phyloP scores from a whole-genome alignment of 2,113 vertebrate genomes.

The Gymnorhina tibicen region DNA sequence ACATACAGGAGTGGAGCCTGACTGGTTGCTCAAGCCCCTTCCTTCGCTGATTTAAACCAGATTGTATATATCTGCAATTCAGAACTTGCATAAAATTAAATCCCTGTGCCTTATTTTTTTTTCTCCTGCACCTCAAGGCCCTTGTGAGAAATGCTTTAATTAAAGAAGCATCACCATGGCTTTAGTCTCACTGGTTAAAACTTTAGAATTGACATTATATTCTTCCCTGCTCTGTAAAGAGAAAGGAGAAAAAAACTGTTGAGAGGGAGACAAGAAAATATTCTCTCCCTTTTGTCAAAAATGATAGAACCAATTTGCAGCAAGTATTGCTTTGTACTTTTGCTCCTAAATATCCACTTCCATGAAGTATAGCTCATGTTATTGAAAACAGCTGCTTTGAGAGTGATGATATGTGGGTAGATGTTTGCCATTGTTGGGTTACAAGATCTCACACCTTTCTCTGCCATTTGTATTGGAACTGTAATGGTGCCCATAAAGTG shows the following conservation, averaged over 20 bases:
- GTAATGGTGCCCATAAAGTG: background rate
- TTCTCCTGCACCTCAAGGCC: constrained; percentile 11
- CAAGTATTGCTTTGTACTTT: background rate
- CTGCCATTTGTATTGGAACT: background rate
- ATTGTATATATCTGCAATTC: constrained; percentile 40
- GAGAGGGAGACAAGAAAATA: background rate
- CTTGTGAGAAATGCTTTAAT: constrained; percentile 58
- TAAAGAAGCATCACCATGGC: constrained; percentile 42
- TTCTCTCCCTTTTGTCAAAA: background rate
- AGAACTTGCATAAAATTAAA: constrained; percentile 55
- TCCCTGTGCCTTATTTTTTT: constrained; percentile 1
- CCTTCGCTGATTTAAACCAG: background rate
- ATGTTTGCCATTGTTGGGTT: background rate
- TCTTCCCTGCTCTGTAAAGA: background rate
- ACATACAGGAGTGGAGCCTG: background rate
- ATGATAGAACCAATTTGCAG: background rate
- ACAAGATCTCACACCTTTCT: background rate
- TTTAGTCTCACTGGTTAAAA: constrained; percentile 39
- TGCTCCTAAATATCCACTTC: background rate
- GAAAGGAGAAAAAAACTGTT: background rate
- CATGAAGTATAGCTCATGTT: background rate
- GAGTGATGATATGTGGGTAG: no score
- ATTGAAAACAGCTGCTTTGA: background rate
- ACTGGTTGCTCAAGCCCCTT: background rate
- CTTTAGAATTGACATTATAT: background rate